Conservation (phyloP, 2,888 invertebrate species). For the Copidosoma aretas region DNA sequence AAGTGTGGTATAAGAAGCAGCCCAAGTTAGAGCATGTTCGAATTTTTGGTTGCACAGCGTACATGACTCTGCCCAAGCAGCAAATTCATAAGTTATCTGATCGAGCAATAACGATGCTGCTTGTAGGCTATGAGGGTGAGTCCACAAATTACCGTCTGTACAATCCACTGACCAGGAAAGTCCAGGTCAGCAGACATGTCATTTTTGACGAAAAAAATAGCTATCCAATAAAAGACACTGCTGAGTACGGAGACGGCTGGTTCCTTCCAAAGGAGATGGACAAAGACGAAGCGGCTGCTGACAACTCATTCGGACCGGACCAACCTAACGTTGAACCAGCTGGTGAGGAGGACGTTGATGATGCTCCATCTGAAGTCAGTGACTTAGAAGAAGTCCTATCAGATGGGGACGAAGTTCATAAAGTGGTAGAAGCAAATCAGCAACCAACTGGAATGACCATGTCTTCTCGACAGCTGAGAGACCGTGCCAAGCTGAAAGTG, state of each 20-base stretch:
- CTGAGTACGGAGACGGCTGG: not conserved
- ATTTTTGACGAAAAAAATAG: slow-evolving; percentile 6
- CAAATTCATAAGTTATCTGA: not conserved
- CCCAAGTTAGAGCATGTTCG: not conserved
- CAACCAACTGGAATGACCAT: not conserved
- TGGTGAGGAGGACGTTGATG: too few relatives aligned
- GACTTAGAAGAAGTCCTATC: too few relatives aligned
- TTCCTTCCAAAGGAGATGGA: too few relatives aligned
- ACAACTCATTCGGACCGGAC: too few relatives aligned
- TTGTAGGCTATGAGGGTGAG: not conserved
- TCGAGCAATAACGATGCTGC: not conserved
- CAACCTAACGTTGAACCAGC: too few relatives aligned
- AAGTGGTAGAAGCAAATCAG: not conserved
- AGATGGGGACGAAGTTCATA: too few relatives aligned
- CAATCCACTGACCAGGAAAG: not conserved
- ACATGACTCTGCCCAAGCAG: not conserved
- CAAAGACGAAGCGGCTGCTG: too few relatives aligned
- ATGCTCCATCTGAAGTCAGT: too few relatives aligned
- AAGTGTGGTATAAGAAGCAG: not conserved
- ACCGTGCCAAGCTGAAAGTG: not conserved
- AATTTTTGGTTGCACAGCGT: not conserved
- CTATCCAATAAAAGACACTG: too few relatives aligned
- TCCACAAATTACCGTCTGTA: slow-evolving; percentile 1
- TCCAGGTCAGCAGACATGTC: not conserved
- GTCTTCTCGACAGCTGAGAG: not conserved